These are phyloP conservation scores for Eumaeus atala DNA, from an alignment of 1,140 invertebrate genomes.

Conservation along the genomic window DNA sequence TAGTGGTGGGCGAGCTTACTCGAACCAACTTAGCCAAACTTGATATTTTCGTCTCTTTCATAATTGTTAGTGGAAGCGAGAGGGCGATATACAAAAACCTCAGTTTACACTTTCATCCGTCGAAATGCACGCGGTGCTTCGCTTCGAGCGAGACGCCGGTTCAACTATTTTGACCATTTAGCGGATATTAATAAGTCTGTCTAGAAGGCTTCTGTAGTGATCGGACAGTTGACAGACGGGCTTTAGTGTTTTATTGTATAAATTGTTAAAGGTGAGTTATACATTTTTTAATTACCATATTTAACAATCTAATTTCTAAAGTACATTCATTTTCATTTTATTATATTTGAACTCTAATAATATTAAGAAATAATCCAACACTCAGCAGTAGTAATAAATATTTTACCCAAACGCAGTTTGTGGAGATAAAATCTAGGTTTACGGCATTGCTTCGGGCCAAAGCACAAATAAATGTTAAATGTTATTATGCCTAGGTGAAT, in stretches of 20 bases:
- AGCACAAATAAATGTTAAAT: conserved; percentile 24
- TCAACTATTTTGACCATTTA: conserved; percentile 27
- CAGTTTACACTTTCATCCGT: conserved; percentile 71
- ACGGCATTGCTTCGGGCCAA: conserved; percentile 29
- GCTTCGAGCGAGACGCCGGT: conserved; percentile 49
- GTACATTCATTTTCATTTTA: neutral
- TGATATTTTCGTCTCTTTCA: conserved; percentile 46
- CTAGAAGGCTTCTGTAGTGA: conserved; percentile 9
- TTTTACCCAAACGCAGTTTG: conserved; percentile 15
- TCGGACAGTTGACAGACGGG: neutral
- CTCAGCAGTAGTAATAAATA: conserved; percentile 12
- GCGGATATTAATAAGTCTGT: neutral
- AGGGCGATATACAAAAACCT: conserved; percentile 68
- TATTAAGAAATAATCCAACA: neutral
- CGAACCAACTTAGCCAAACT: conserved; percentile 48
- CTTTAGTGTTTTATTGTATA: neutral
- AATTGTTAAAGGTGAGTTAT: neutral
- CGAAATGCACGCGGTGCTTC: conserved; percentile 69
- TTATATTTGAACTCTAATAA: conserved; percentile 1
- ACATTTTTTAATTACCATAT: neutral
- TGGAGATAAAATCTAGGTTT: conserved; percentile 33
- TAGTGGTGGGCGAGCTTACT: conserved; percentile 60
- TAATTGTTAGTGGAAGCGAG: conserved; percentile 41
- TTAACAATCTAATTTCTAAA: neutral
- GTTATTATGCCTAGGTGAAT: conserved; percentile 16